A percentile compares a stretch with the other conserved stretches of the same genome.
Conservation (phyloP, 2,797 vertebrate genomes). For the Clarias pachynema region DNA sequence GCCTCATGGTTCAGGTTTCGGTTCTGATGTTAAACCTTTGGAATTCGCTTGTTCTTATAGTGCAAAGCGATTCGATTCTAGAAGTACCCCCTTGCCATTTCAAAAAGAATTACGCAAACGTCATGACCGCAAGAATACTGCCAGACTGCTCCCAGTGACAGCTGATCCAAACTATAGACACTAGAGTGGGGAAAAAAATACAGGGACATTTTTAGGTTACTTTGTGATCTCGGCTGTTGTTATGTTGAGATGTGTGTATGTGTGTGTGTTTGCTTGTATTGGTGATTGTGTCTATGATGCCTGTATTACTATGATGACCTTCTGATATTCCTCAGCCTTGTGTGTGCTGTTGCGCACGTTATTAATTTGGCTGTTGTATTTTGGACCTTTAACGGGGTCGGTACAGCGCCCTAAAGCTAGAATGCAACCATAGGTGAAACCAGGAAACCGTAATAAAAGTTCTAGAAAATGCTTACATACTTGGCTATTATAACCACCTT, state of each 20-base stretch:
- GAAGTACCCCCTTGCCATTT: conserved; percentile 56
- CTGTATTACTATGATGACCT: conserved; percentile 55
- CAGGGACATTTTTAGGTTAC: conserved; percentile 50
- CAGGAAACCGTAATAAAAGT: conserved; percentile 85
- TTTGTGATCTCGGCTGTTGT: conserved; percentile 11
- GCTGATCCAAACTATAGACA: conserved; percentile 53
- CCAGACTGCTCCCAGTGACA: conserved; percentile 67
- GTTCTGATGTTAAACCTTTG: conserved; percentile 43
- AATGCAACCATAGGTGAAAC: conserved; percentile 78
- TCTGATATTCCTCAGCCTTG: conserved; percentile 66
- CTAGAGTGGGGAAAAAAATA: conserved; percentile 53
- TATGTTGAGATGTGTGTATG: background rate
- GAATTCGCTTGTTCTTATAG: conserved; percentile 64
- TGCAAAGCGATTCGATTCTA: conserved; percentile 60
- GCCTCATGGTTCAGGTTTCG: background rate
- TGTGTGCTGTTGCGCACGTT: conserved; percentile 67
- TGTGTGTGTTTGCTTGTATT: background rate
- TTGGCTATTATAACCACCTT: conserved; percentile 86
- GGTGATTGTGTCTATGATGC: conserved; percentile 41
- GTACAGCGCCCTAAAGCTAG: conserved; percentile 73
- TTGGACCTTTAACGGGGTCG: conserved; percentile 68
- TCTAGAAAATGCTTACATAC: conserved; percentile 88
- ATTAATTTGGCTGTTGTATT: conserved; percentile 67
- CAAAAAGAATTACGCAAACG: conserved; percentile 67
- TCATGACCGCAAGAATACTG: conserved; percentile 69